Conservation (phyloP, 2,888 invertebrate species). For the Unio delphinus region DNA sequence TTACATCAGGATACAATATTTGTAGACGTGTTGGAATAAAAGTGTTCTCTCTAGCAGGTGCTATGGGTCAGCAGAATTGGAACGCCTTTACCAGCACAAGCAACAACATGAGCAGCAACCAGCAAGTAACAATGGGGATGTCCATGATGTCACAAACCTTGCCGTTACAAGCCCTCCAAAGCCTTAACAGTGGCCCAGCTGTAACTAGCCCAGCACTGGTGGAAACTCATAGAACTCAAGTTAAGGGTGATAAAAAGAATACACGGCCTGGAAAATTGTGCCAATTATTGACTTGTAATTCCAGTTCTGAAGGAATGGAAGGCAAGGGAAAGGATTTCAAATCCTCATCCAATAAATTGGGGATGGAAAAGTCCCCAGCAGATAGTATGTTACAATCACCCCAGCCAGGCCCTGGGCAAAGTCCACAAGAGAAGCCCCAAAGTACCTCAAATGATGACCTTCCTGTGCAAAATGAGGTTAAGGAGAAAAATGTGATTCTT, state of each 20-base stretch:
- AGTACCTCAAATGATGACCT: conserved; percentile 63
- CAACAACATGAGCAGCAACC: too few species aligned
- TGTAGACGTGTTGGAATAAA: too few species aligned
- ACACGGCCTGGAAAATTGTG: conserved; percentile 53
- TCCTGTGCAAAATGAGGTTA: conserved; percentile 17
- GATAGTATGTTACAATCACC: conserved; percentile 60
- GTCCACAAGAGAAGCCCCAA: conserved; percentile 64
- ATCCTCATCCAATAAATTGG: conserved; percentile 25
- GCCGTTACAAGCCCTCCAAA: too few species aligned
- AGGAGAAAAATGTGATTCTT: conserved; percentile 62
- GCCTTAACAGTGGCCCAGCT: too few species aligned
- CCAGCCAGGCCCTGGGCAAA: conserved; percentile 59
- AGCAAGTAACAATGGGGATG: too few species aligned
- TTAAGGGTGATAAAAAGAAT: conserved; percentile 16
- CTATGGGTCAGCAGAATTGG: too few species aligned
- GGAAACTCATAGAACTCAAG: too few species aligned
- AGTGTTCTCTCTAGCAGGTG: too few species aligned
- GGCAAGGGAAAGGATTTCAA: conserved; percentile 22
- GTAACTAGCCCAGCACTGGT: too few species aligned
- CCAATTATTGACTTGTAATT: conserved; percentile 54
- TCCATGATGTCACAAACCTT: too few species aligned
- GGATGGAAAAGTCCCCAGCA: conserved; percentile 49
- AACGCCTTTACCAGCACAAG: too few species aligned
- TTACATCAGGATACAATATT: too few species aligned
- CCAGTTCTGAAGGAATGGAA: conserved; percentile 17